A percentile compares a stretch with the other conserved stretches of the same genome.
These are phyloP conservation scores for Ataeniobius toweri DNA, from an alignment of 2,797 vertebrate genomes.

Conservation along the genomic window DNA sequence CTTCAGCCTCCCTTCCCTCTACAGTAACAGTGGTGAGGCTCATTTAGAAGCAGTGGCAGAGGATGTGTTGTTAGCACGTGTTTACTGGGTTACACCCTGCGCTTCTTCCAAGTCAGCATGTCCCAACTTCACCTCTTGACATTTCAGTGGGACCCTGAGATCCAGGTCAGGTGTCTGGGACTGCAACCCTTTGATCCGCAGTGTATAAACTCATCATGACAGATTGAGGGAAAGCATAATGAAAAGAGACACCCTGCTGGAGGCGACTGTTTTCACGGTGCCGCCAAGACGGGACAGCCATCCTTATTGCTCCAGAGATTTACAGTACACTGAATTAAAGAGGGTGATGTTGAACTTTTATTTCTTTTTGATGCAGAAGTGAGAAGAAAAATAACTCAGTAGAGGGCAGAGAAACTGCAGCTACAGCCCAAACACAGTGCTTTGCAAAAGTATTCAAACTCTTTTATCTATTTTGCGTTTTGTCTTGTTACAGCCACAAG, in stretches of 20 bases:
- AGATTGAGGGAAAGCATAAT: slow-evolving; percentile 69
- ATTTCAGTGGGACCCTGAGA: slow-evolving; percentile 71
- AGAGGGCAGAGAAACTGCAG: slow-evolving; percentile 19
- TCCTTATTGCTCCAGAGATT: slow-evolving; percentile 52
- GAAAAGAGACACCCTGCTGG: slow-evolving; percentile 68
- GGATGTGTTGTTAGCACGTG: slow-evolving; percentile 68
- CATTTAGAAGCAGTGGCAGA: slow-evolving; percentile 56
- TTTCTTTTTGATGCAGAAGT: slow-evolving; percentile 49
- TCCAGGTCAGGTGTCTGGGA: slow-evolving; percentile 73
- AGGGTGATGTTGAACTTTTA: slow-evolving; percentile 44
- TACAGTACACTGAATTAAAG: slow-evolving; percentile 54
- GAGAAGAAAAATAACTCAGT: slow-evolving; percentile 21
- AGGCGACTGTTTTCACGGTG: slow-evolving; percentile 44
- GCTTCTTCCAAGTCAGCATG: slow-evolving; percentile 45
- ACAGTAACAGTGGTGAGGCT: slow-evolving; percentile 31
- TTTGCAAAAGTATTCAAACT: neutral
- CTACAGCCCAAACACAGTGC: neutral
- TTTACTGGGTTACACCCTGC: slow-evolving; percentile 63
- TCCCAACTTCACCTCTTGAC: slow-evolving; percentile 74
- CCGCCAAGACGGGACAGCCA: slow-evolving; percentile 49
- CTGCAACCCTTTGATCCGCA: slow-evolving; percentile 67
- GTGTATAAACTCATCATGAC: slow-evolving; percentile 65
- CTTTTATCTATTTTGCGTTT: neutral
- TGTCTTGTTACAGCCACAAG: neutral
- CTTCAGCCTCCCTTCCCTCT: neutral